These are phyloP conservation scores for Epizoanthus fatuus DNA, from an alignment of 92 coral and sea anemone species.

Conservation along the genomic window DNA sequence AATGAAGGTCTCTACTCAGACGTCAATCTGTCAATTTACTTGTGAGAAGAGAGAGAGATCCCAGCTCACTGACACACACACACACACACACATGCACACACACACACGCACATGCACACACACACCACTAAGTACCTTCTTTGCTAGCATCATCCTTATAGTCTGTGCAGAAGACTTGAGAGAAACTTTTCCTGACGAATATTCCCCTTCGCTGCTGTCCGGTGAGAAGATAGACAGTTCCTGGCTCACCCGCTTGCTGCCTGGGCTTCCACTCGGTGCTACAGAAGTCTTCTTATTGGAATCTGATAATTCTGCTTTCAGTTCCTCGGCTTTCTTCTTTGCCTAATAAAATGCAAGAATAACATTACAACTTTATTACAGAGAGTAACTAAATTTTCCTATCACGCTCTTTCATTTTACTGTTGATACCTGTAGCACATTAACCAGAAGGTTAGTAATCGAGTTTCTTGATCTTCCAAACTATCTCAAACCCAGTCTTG, in stretches of 20 bases:
- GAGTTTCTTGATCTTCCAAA: no score
- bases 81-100: neutral
- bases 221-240: slow-evolving; percentile 74
- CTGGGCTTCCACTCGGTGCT: slow-evolving; percentile 64
- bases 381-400: neutral
- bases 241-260: slow-evolving; percentile 71
- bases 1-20: neutral
- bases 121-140: slow-evolving; percentile 59
- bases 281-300: slow-evolving; percentile 71
- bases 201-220: slow-evolving; percentile 85
- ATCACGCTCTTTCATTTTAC: no score
- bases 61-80: neutral
- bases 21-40: neutral
- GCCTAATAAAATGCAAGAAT: slow-evolving; percentile 43
- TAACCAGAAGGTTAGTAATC: no score
- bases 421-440: no score
- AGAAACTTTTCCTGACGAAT: slow-evolving; percentile 63
- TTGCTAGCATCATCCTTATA: slow-evolving; percentile 74
- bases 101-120: neutral
- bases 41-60: no score
- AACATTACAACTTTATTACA: no score
- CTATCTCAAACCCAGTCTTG: no score
- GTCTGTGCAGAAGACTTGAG: slow-evolving; percentile 88
- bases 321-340: slow-evolving; percentile 87
- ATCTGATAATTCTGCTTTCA: slow-evolving; percentile 54